A percentile compares a stretch with the other conserved stretches of the same genome.
phyloP scores from a whole-genome alignment of 2,113 vertebrate genomes.

The Hemichromis elongatus region DNA sequence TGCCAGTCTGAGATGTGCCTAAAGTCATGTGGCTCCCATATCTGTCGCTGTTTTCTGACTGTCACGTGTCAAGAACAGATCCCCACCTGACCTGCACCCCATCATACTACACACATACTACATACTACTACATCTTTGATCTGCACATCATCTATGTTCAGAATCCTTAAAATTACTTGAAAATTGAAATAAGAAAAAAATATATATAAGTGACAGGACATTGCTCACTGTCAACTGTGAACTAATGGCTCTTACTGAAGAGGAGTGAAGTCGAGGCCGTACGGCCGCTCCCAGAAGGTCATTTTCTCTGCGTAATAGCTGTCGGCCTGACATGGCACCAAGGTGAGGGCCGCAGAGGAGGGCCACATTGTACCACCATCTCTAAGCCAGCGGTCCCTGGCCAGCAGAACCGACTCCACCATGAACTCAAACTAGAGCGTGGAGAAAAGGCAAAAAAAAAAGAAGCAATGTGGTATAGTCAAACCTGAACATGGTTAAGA shows the following conservation, averaged over 20 bases:
- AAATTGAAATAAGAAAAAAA: background rate
- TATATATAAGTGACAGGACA: background rate
- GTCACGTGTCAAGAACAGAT: background rate
- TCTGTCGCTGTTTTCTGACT: background rate
- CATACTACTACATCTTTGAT: background rate
- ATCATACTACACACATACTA: too few species aligned
- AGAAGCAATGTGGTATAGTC: background rate
- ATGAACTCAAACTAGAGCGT: slow-evolving; percentile 79
- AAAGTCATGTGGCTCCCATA: background rate
- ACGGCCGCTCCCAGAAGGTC: slow-evolving; percentile 78
- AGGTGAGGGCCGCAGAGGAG: slow-evolving; percentile 68
- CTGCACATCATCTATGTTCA: background rate
- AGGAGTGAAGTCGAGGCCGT: slow-evolving; percentile 78
- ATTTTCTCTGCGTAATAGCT: slow-evolving; percentile 74
- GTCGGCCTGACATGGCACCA: slow-evolving; percentile 78
- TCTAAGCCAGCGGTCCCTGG: slow-evolving; percentile 77
- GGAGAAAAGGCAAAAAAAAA: background rate
- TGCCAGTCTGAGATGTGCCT: background rate
- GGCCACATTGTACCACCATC: slow-evolving; percentile 78
- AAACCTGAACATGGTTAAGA: background rate
- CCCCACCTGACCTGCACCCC: background rate
- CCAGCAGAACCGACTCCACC: slow-evolving; percentile 80
- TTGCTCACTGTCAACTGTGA: background rate
- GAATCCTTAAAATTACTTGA: background rate
- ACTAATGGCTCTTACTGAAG: slow-evolving; percentile 62